A percentile compares a stretch with the other conserved stretches of the same genome.
Conservation (phyloP, 2,888 invertebrate species). For the Notodonta dromedarius region DNA sequence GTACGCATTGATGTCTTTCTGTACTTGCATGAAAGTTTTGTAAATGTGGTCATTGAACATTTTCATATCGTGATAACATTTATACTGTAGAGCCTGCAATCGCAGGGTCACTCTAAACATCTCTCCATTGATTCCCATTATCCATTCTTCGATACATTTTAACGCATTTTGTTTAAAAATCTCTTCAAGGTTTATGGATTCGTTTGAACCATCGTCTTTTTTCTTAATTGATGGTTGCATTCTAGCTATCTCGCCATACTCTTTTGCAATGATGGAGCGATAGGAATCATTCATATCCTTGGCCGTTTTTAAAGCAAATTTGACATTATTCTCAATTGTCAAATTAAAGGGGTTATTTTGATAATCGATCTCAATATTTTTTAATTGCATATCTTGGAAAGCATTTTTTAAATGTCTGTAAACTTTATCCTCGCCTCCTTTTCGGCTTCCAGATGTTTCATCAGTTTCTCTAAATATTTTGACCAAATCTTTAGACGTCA, state of each 20-base stretch:
- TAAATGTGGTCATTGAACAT: conserved; percentile 70
- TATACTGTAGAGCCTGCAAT: conserved; percentile 62
- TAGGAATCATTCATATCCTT: conserved; percentile 66
- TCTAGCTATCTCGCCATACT: conserved; percentile 69
- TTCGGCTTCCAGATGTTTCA: conserved; percentile 61
- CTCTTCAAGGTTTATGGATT: conserved; percentile 58
- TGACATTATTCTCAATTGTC: conserved; percentile 72
- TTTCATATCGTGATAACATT: conserved; percentile 72
- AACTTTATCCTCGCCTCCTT: conserved; percentile 69
- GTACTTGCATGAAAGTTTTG: conserved; percentile 73
- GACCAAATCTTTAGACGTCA: conserved; percentile 66
- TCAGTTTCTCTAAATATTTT: conserved; percentile 67
- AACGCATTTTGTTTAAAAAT: conserved; percentile 68
- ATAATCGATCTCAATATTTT: conserved; percentile 66
- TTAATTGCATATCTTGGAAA: conserved; percentile 67
- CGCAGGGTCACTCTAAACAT: conserved; percentile 76
- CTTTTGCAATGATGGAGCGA: conserved; percentile 61
- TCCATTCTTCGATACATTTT: conserved; percentile 84
- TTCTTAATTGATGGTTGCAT: conserved; percentile 57
- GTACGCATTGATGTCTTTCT: conserved; percentile 73
- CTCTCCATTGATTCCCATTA: conserved; percentile 83
- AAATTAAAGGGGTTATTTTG: conserved; percentile 74
- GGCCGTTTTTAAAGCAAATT: conserved; percentile 63
- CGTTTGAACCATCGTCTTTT: conserved; percentile 62
- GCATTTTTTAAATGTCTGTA: conserved; percentile 62